These are phyloP conservation scores for Pelecanus crispus DNA, from an alignment of 2,113 vertebrate genomes.

Conservation along the genomic window DNA sequence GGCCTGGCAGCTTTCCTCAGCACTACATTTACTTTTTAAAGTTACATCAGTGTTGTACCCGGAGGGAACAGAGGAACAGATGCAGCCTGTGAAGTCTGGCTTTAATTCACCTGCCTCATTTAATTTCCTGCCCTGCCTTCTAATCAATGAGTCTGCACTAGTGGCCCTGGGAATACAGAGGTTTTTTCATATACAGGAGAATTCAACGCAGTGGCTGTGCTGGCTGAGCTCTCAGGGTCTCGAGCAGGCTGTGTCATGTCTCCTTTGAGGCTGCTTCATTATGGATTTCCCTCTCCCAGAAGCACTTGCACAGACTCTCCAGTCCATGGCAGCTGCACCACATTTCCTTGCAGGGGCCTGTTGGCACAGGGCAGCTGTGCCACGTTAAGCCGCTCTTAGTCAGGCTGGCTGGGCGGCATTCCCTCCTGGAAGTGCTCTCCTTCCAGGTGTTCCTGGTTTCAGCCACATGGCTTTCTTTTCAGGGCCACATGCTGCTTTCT, in stretches of 20 bases:
- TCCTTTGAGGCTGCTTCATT: neutral
- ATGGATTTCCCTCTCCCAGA: neutral
- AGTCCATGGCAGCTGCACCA: neutral
- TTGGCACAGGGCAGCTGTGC: neutral
- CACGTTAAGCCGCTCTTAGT: neutral
- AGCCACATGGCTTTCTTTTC: neutral
- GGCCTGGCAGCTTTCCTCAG: neutral
- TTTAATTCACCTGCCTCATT: constrained; percentile 44
- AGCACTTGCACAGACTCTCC: neutral
- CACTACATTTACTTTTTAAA: neutral
- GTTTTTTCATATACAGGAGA: neutral
- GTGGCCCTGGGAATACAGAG: neutral
- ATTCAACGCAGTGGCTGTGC: neutral
- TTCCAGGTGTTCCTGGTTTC: neutral
- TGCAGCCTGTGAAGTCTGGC: constrained; percentile 27
- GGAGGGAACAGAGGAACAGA: constrained; percentile 23
- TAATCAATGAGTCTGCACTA: neutral
- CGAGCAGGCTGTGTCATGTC: rapidly evolving
- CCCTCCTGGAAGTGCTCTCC: neutral
- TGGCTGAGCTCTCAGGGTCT: neutral
- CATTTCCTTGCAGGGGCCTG: neutral
- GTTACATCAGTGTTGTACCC: neutral
- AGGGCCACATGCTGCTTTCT: neutral
- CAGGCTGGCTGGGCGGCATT: neutral
- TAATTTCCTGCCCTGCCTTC: constrained; percentile 38